Evolutionary conservation across 1,140 invertebrate species (phyloP).

Genomic region (Microplitis demolitor): DNA sequence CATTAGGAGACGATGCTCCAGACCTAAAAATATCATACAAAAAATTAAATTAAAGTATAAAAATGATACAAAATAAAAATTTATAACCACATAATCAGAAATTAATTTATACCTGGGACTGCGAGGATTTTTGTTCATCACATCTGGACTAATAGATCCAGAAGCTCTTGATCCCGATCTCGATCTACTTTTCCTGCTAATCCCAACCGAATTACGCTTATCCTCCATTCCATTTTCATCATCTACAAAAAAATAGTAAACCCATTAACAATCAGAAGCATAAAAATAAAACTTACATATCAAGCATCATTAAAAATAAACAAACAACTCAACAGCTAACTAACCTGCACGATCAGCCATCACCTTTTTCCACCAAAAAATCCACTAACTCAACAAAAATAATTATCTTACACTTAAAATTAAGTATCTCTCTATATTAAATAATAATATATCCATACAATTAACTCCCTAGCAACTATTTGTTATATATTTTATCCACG

Average conservation of each 20-base stretch:
- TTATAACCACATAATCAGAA: neutral
- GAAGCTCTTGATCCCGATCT: constrained; percentile 3
- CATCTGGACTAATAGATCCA: constrained; percentile 3
- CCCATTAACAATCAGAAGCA: no score
- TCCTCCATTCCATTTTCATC: neutral
- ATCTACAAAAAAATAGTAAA: neutral
- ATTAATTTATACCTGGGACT: neutral
- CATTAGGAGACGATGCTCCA: neutral
- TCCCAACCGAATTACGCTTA: neutral
- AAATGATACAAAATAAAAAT: neutral
- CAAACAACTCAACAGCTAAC: no score
- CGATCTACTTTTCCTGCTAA: neutral
- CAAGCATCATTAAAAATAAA: no score
- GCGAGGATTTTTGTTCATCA: neutral
- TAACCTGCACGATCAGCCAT: no score
- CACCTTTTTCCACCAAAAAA: no score
- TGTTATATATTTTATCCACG: no score
- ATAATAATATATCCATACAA: no score
- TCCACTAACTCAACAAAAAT: no score
- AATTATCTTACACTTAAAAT: no score
- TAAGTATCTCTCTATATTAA: no score
- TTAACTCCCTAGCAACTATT: no score
- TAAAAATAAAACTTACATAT: no score
- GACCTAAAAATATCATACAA: neutral
- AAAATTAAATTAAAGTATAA: neutral